Evolutionary conservation across 2,797 vertebrate species (phyloP).

Genomic region (Pelochelys cantorii): DNA sequence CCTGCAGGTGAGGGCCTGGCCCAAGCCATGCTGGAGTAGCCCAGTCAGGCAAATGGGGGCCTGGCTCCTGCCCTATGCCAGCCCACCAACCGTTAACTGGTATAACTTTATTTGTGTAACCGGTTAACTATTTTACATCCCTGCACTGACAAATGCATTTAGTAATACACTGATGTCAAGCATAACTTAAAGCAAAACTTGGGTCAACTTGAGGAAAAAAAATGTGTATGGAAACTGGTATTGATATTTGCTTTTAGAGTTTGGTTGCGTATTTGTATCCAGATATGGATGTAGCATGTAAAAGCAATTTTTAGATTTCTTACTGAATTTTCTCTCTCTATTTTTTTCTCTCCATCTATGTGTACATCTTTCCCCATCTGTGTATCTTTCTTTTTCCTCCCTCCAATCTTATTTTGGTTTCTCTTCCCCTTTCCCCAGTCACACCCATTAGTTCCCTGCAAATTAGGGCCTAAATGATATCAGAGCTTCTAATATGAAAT

Average conservation of each 20-base stretch:
- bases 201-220: background rate
- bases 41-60: no score
- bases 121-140: no score
- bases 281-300: background rate
- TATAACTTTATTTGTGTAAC: background rate
- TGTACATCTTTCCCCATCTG: background rate
- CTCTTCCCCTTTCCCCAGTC: background rate
- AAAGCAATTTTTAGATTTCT: background rate
- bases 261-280: background rate
- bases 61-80: no score
- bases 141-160: constrained; percentile 32
- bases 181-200: background rate
- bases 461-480: background rate
- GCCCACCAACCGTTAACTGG: no score
- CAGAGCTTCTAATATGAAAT: background rate
- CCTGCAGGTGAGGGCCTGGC: no score
- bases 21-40: no score
- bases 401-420: background rate
- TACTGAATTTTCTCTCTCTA: background rate
- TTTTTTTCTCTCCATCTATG: background rate
- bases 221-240: background rate
- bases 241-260: constrained; percentile 5
- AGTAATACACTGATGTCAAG: constrained; percentile 32
- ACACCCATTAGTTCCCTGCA: background rate
- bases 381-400: background rate